Percentiles rank a stretch among this genome's conserved stretches.
Evolutionary conservation across 2,888 invertebrate genomes (phyloP).

Genomic region (Sphaerophoria rueppellii): DNA sequence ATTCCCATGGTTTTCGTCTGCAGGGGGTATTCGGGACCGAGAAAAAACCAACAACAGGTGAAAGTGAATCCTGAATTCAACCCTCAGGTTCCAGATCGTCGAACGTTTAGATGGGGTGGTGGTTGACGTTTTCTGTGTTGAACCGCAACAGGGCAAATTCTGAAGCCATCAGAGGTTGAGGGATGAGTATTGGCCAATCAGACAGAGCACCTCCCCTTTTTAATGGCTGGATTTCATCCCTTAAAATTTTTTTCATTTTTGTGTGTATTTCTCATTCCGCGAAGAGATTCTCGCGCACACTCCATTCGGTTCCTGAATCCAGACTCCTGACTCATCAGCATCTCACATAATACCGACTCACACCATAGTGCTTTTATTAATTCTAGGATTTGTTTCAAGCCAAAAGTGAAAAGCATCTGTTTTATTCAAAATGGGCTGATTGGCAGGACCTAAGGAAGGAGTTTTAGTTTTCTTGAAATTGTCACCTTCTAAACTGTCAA

Average conservation of each 20-base stretch:
- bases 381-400: constrained; percentile 67
- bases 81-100: constrained; percentile 18
- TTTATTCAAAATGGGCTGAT: constrained; percentile 7
- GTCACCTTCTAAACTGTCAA: constrained; percentile 48
- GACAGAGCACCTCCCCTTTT: constrained; percentile 66
- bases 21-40: constrained; percentile 14
- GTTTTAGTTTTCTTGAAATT: constrained; percentile 2
- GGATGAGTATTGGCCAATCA: constrained; percentile 68
- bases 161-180: not conserved
- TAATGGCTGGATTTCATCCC: constrained; percentile 56
- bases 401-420: constrained; percentile 30
- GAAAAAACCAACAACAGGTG: constrained; percentile 67
- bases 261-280: constrained; percentile 38
- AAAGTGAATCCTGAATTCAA: constrained; percentile 72
- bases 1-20: constrained; percentile 15
- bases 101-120: constrained; percentile 20
- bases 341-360: constrained; percentile 17
- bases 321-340: not conserved
- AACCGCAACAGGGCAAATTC: constrained; percentile 32
- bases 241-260: constrained; percentile 40
- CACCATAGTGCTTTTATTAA: constrained; percentile 44
- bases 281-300: constrained; percentile 61
- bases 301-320: constrained; percentile 35
- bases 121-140: constrained; percentile 27
- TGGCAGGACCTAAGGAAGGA: constrained; percentile 3